Evolutionary conservation across 1,140 invertebrate species (phyloP).

Genomic region (Drosophila micromelanica): DNA sequence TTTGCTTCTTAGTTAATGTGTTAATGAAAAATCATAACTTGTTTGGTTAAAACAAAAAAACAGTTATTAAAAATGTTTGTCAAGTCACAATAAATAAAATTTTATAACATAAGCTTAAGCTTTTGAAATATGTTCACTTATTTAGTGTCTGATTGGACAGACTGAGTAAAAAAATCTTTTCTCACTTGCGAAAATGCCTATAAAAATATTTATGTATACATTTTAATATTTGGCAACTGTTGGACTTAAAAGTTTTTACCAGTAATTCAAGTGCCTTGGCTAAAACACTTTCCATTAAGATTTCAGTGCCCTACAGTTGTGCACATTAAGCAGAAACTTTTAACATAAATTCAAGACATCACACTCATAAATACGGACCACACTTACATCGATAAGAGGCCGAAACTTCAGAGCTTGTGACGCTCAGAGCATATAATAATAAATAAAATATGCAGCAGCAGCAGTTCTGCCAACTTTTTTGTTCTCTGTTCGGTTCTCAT

Average conservation of each 20-base stretch:
- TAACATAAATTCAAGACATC: slow-evolving; percentile 65
- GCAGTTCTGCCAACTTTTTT: slow-evolving; percentile 14
- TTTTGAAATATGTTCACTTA: background rate
- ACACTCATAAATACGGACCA: slow-evolving; percentile 66
- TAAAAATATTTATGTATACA: too few relatives aligned
- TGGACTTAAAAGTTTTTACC: slow-evolving; percentile 14
- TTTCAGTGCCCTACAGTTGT: slow-evolving; percentile 51
- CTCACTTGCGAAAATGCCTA: background rate
- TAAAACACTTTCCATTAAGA: slow-evolving; percentile 48
- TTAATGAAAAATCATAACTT: too few relatives aligned
- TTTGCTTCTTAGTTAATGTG: background rate
- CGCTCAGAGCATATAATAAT: slow-evolving; percentile 17
- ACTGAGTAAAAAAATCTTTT: background rate
- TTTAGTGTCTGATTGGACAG: background rate
- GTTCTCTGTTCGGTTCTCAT: background rate
- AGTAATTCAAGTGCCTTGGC: slow-evolving; percentile 25
- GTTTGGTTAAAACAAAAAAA: too few relatives aligned
- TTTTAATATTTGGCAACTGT: slow-evolving; percentile 12
- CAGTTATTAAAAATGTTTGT: too few relatives aligned
- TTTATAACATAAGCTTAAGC: too few relatives aligned
- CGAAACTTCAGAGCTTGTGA: slow-evolving; percentile 13
- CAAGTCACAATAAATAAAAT: too few relatives aligned
- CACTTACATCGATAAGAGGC: slow-evolving; percentile 58
- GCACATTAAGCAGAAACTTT: slow-evolving; percentile 72
- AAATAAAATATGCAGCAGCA: slow-evolving; percentile 69